Evolutionary conservation across 2,888 invertebrate species (phyloP).

Genomic region (Drosophila conformis): DNA sequence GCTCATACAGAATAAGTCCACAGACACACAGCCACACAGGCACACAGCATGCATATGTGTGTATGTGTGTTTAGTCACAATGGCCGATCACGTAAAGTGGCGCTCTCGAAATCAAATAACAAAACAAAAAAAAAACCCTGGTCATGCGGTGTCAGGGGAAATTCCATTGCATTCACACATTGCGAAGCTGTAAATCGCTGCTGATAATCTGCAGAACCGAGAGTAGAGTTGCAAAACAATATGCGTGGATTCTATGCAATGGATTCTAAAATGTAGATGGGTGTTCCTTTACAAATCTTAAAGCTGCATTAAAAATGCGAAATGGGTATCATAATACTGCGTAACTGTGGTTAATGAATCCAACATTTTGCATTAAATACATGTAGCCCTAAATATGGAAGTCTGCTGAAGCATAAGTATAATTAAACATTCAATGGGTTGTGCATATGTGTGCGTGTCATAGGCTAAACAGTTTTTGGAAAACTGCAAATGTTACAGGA

Average conservation of each 20-base stretch:
- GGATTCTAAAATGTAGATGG: not conserved
- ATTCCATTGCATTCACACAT: slow-evolving; percentile 2
- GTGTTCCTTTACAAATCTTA: not conserved
- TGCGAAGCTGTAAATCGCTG: not conserved
- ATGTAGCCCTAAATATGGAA: not conserved
- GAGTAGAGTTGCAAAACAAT: not conserved
- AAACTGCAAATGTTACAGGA: not conserved
- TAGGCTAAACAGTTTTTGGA: not conserved
- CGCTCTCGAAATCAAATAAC: slow-evolving; percentile 12
- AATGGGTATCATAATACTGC: not conserved
- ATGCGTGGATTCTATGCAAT: not conserved
- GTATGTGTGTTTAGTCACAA: slow-evolving; percentile 31
- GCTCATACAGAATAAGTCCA: slow-evolving; percentile 17
- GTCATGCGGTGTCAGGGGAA: slow-evolving; percentile 3
- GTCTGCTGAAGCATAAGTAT: not conserved
- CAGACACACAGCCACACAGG: not conserved
- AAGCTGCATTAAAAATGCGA: not conserved
- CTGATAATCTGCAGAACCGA: not conserved
- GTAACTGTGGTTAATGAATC: not conserved
- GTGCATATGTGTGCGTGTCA: not conserved
- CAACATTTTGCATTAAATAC: not conserved
- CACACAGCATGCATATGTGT: not conserved
- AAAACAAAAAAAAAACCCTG: not conserved
- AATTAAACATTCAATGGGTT: not conserved
- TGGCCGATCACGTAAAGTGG: slow-evolving; percentile 47